These are phyloP conservation scores for Lamprologus callipterus DNA, from an alignment of 2,113 vertebrate species.

Conservation along the genomic window DNA sequence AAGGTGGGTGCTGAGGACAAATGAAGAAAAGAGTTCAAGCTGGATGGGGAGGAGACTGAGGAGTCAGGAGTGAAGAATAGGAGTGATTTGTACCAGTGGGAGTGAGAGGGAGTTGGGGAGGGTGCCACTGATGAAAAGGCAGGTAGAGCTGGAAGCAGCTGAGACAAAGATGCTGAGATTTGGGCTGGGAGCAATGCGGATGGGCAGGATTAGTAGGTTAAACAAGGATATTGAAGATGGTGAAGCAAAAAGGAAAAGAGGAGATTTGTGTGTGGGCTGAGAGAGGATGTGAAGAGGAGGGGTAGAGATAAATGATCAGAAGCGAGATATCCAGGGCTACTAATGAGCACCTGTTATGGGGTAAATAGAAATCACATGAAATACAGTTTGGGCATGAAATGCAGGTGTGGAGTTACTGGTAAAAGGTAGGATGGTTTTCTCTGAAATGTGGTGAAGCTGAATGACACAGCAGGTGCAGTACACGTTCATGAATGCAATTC, in stretches of 20 bases:
- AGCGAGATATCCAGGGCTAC: neutral
- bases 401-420: neutral
- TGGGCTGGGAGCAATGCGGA: fast-evolving
- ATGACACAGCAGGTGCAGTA: neutral
- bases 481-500: neutral
- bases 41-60: neutral
- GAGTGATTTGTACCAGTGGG: neutral
- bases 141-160: neutral
- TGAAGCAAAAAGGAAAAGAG: neutral
- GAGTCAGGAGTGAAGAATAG: neutral
- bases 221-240: neutral
- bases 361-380: neutral
- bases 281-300: neutral
- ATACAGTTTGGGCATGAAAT: neutral
- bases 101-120: neutral
- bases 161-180: neutral
- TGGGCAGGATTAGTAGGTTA: neutral
- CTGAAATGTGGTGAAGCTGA: neutral
- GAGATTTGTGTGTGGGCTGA: neutral
- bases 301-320: neutral
- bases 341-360: neutral
- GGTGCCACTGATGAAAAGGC: neutral
- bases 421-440: neutral
- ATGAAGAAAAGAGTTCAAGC: neutral
- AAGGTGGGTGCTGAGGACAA: neutral